Evolutionary conservation across 2,797 vertebrate species (phyloP).

Genomic region (Chrysolophus pictus): DNA sequence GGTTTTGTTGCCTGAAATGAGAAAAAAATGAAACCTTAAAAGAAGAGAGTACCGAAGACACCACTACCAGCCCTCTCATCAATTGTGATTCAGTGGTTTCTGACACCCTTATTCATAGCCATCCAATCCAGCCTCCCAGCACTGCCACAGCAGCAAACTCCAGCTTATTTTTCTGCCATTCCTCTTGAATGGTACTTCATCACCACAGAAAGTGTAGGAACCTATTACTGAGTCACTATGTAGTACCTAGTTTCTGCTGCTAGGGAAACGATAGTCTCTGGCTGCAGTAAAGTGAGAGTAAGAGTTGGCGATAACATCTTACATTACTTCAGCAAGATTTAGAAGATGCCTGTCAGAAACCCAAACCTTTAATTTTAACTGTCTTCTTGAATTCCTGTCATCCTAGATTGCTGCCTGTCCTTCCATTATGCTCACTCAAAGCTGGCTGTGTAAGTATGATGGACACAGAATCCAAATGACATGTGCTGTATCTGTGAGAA

Average conservation of each 20-base stretch:
- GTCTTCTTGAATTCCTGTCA: slow-evolving; percentile 42
- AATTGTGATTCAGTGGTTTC: background rate
- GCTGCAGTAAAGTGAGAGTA: background rate
- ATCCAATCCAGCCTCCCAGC: background rate
- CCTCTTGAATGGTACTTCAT: fast-evolving
- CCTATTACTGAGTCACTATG: background rate
- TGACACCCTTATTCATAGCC: background rate
- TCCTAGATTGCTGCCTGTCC: slow-evolving; percentile 50
- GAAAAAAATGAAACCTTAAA: background rate
- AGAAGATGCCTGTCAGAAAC: slow-evolving; percentile 53
- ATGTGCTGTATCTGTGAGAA: slow-evolving; percentile 13
- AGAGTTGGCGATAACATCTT: background rate
- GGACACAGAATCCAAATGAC: slow-evolving; percentile 19
- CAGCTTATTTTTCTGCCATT: background rate
- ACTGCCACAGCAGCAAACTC: background rate
- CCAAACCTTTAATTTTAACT: slow-evolving; percentile 35
- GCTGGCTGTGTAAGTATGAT: background rate
- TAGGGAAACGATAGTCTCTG: background rate
- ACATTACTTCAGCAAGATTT: slow-evolving; percentile 30
- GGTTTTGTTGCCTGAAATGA: background rate
- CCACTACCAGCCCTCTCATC: background rate
- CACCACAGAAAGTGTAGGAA: background rate
- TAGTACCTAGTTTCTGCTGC: background rate
- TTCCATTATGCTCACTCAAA: slow-evolving; percentile 37
- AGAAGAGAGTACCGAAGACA: background rate